phyloP scores from a whole-genome alignment of 2,888 invertebrate species.

The Brachyopa scutellaris region DNA sequence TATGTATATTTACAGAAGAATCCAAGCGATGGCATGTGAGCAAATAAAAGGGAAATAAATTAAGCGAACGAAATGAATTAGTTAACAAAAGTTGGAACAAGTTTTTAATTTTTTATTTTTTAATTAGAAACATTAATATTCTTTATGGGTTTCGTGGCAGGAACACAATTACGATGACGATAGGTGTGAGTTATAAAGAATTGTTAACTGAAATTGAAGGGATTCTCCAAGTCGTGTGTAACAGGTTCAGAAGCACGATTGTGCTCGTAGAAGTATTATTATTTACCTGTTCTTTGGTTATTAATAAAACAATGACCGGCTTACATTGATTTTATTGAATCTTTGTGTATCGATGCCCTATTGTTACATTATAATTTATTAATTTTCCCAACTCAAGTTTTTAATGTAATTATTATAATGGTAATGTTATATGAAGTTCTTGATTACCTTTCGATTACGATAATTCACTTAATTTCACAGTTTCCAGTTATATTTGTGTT shows the following conservation, averaged over 20 bases:
- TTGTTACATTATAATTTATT: too few relatives aligned
- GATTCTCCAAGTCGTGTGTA: not conserved
- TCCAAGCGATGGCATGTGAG: conserved; percentile 50
- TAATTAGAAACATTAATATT: conserved; percentile 29
- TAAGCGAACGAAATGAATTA: conserved; percentile 41
- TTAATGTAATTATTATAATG: too few relatives aligned
- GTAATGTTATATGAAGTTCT: too few relatives aligned
- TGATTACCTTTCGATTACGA: too few relatives aligned
- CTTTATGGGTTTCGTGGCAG: not conserved
- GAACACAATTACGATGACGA: conserved; percentile 4
- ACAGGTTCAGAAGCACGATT: not conserved
- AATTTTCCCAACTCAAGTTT: too few relatives aligned
- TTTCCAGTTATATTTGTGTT: too few relatives aligned
- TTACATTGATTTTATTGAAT: too few relatives aligned
- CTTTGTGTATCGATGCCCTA: too few relatives aligned
- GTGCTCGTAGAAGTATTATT: too few relatives aligned
- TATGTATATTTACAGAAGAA: conserved; percentile 15
- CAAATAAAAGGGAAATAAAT: conserved; percentile 50
- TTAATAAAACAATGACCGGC: too few relatives aligned
- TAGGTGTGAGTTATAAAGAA: conserved; percentile 24
- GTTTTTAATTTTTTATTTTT: conserved; percentile 11
- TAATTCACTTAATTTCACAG: too few relatives aligned
- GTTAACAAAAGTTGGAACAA: conserved; percentile 33
- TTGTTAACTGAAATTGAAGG: not conserved
- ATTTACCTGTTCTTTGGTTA: too few relatives aligned